Evolutionary conservation across 2,113 vertebrate species (phyloP).

Genomic region (Leptocoma aspasia): DNA sequence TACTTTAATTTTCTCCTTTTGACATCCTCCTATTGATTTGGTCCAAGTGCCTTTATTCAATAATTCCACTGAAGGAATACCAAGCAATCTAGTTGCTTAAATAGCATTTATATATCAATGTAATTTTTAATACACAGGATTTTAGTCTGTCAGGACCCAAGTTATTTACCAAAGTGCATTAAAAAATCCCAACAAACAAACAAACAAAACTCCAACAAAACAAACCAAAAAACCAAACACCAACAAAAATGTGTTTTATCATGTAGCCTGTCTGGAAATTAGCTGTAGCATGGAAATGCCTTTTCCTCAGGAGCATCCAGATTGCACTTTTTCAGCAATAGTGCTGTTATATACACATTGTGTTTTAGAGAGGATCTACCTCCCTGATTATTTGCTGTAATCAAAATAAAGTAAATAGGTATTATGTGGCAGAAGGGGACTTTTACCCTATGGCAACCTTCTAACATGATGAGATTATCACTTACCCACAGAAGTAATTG

Average conservation of each 20-base stretch:
- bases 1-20: slow-evolving; percentile 32
- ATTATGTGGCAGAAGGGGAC: not conserved
- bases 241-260: not conserved
- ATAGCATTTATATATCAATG: not conserved
- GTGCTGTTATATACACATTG: not conserved
- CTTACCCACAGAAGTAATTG: not conserved
- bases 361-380: not conserved
- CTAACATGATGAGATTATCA: not conserved
- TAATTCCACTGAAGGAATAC: slow-evolving; percentile 9
- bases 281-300: not conserved
- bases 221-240: too few species aligned
- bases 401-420: not conserved
- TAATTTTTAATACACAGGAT: not conserved
- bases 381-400: slow-evolving; percentile 23
- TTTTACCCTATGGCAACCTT: not conserved
- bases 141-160: not conserved
- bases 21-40: slow-evolving; percentile 4
- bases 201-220: not conserved
- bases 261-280: not conserved
- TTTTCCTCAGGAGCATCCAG: not conserved
- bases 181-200: not conserved
- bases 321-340: not conserved
- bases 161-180: not conserved
- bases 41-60: not conserved
- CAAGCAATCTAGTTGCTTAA: not conserved